Base-by-base conservation (phyloP, 2,113 vertebrate genomes). In the Oryzias woworae region DNA sequence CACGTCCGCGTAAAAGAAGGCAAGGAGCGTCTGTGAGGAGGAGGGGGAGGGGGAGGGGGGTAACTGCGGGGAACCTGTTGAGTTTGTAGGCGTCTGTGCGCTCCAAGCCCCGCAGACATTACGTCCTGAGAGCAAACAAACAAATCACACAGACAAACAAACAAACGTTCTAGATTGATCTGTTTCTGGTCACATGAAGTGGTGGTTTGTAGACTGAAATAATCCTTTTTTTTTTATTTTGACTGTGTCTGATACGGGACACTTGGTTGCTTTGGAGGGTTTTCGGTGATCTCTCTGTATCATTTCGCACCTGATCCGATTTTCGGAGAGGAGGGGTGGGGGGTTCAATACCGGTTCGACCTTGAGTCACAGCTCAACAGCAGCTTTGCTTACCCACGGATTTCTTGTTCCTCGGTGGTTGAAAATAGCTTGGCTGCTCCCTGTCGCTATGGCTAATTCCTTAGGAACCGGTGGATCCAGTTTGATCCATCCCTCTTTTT, bases 381-480 rank as follows among this genome's bases (percentile, higher is more conserved):
- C 22, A 52, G 66, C 57, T 73, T 72, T 53, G 85, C 78, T 86
- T 83, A 82, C 89, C 80, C 77, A 84, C 88, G 63, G 80, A 78
- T 89, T 89, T 90, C 82, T 88, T 85, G 85, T 88, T 83, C 86
- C 88, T 85, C 86, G 77, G 78, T 89, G 77, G 68, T 72, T 70
- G 75, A 78, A 80, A 82, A 84, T 82, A 83, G 75, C 77, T 73
- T 73, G 84, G 85, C 91, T 77, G 86, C 88, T 89, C 89, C 88
- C 91, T 89, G 91, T 80, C 89, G 82, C 88, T 92, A 89, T 93
- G 92, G 84, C 77, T 88, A 92, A 90, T 94, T 93, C 90, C 90
- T 89, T 92, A 94, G 92, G 93, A 98, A 97, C 95, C 96, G 96
- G 96, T 97, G 95, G 92, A 95, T 98, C 96, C 95, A 96, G 95